Percentiles rank a stretch among this genome's conserved stretches.
Conservation (phyloP, 2,113 vertebrate genomes). For the Condylura cristata region DNA sequence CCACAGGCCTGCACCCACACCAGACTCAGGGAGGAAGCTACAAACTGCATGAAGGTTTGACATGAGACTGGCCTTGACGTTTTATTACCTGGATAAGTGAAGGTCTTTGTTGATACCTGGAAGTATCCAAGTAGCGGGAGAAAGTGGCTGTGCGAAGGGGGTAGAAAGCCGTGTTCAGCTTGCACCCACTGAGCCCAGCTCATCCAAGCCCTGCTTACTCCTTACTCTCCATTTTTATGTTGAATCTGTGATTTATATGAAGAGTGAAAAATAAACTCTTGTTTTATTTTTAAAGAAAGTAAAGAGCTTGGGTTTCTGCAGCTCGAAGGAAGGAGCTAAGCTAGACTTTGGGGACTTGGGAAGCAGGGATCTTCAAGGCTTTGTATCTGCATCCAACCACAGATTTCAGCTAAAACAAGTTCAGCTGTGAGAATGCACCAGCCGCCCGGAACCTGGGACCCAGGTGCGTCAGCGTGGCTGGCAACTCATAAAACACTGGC, state of each 20-base stretch:
- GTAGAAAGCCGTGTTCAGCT: neutral
- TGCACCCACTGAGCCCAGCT: neutral
- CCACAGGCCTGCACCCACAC: neutral
- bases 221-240: neutral
- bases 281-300: constrained; percentile 1
- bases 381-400: neutral
- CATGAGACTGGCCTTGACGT: neutral
- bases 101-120: neutral
- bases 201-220: neutral
- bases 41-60: neutral
- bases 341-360: neutral
- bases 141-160: too few relatives aligned
- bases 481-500: neutral
- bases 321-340: neutral
- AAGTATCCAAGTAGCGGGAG: neutral
- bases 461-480: neutral
- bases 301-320: neutral
- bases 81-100: neutral
- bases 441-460: neutral
- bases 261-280: constrained; percentile 12
- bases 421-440: neutral
- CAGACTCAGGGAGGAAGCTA: neutral
- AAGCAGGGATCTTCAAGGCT: neutral
- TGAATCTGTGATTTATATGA: neutral
- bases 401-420: neutral